phyloP scores from a whole-genome alignment of 2,113 vertebrate genomes.

The Hepsetus odoe region DNA sequence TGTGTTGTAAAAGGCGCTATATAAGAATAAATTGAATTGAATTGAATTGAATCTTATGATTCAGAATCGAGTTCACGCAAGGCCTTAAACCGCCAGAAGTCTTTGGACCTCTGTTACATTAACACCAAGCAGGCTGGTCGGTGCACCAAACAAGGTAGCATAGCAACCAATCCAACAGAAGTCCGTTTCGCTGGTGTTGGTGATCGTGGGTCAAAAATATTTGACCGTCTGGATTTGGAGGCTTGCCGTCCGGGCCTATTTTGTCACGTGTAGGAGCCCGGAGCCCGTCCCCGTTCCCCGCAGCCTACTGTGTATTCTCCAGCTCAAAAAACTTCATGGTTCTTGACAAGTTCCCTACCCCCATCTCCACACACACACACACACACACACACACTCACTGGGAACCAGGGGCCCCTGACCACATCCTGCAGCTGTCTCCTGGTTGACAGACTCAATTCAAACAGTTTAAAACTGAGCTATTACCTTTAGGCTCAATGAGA shows the following conservation, averaged over 20 bases:
- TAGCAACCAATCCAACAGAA: too few relatives aligned
- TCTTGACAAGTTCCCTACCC: constrained; percentile 58
- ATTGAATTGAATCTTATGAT: too few relatives aligned
- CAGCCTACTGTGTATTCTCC: constrained; percentile 43
- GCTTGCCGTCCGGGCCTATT: background rate
- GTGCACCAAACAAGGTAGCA: too few relatives aligned
- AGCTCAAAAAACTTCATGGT: constrained; percentile 39
- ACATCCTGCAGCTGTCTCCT: constrained; percentile 70
- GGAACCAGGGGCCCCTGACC: constrained; percentile 54
- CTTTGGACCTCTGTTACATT: too few relatives aligned
- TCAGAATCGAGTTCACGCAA: too few relatives aligned
- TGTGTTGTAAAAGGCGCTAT: too few relatives aligned
- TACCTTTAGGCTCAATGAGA: constrained; percentile 62
- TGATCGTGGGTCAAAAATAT: background rate
- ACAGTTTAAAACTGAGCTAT: constrained; percentile 41
- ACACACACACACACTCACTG: constrained; percentile 29
- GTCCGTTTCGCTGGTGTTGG: background rate
- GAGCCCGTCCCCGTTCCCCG: background rate
- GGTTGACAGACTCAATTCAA: constrained; percentile 61
- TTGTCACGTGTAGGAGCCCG: background rate
- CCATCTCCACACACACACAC: constrained; percentile 38
- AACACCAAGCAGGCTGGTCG: too few relatives aligned
- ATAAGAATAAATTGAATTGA: too few relatives aligned
- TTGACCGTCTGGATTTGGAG: background rate
- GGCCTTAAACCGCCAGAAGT: too few relatives aligned